Conservation (phyloP, 2,113 vertebrate species). For the Hypocryptadius cinnamomeus region DNA sequence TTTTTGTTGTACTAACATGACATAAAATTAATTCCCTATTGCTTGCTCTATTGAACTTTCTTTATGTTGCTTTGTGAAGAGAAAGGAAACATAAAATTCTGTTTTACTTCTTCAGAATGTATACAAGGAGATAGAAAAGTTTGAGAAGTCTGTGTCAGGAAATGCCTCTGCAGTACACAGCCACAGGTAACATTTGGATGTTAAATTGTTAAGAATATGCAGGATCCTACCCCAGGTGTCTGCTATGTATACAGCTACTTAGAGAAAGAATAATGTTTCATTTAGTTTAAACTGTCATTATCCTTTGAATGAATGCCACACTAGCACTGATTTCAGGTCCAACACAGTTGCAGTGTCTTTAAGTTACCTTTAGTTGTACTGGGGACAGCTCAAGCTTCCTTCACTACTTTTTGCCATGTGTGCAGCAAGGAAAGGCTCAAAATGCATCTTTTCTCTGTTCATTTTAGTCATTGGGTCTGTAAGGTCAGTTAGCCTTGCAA, state of each 20-base stretch:
- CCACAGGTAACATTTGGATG: slow-evolving; percentile 53
- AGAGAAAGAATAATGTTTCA: neutral
- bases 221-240: neutral
- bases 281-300: neutral
- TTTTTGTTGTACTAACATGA: neutral
- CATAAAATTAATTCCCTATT: neutral
- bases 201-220: neutral
- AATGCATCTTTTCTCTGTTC: neutral
- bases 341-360: neutral
- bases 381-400: neutral
- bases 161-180: neutral
- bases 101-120: slow-evolving; percentile 67
- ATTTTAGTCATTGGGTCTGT: neutral
- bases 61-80: neutral
- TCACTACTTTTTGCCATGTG: neutral
- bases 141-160: slow-evolving; percentile 77
- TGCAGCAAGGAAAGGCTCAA: neutral
- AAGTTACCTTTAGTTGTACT: neutral
- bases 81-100: neutral
- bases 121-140: slow-evolving; percentile 78
- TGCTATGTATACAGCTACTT: neutral
- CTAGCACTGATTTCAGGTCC: neutral
- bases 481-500: neutral
- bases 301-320: neutral
- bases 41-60: neutral